Evolutionary conservation across 2,888 invertebrate genomes (phyloP), one percentile per base, ranked within the genome.

Genomic region (Petrolisthes cinctipes): DNA sequence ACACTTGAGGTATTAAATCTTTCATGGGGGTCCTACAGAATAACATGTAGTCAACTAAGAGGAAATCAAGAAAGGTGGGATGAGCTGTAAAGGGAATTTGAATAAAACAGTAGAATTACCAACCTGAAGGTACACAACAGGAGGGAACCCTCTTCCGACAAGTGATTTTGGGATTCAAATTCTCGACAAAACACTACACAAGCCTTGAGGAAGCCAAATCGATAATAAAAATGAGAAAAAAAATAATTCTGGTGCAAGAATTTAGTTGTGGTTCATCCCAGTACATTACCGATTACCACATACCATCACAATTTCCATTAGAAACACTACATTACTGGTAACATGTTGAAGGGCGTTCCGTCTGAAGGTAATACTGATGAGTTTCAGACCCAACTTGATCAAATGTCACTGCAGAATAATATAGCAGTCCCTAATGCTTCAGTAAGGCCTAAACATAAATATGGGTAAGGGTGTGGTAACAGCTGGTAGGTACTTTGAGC

Each of bases 1-100:
- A 84, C 79, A 87, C 82, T 82, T 87, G 87, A 87, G 87, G 87
- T 87, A 87, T 84, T 87, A 81, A 81, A 87, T 87, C 83, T 75
- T 87, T 87, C 87, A 84, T 84, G 87, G 87, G 87, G 87, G 80
- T 83, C 79, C 87, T 87, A 87, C 83, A 87, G 87, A 83, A 87
- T 80, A 86, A 86, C 84, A 84, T 84, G 84, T 87, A 87, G 87
- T 87, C 84, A 81, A 84, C 81, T 37, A 84, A 57, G 80, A 79
- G 71, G 84, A 68, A 81, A 73, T 87, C 81, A 87, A 87, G 87
- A 81, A 79, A 87, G 87, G 87, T 87, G 71, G 75, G 83, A 87
- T 87, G 81, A 87, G 87, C 61, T 87, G 84, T 84, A 84, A 68
- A 82, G 66, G 17, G 68, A 56, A 53, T 68, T 80, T 81, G 71